Base-by-base conservation (phyloP, 92 coral and sea anemone species). In the Nematostella vectensis region DNA sequence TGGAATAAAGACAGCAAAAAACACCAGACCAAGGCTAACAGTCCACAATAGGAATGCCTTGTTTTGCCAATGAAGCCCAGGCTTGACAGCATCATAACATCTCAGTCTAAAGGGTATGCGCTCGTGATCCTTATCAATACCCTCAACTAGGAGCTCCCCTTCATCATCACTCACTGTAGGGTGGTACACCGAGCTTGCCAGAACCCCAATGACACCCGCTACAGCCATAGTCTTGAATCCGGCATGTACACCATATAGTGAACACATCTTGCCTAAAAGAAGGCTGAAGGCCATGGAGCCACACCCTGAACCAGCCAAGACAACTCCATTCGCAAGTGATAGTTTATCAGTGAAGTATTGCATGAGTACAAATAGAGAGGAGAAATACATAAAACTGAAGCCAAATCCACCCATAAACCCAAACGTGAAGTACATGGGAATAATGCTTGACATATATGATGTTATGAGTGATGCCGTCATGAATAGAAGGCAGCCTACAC, bases 381-480 rank as follows among this genome's bases (percentile, higher is more conserved):
- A 61, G 43, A 93, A 71, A 66, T 93, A 93, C 21, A 82, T 27
- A 62, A 85, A 62, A 25, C 85, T 93, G 12, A 76, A 54, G 33
- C 76, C 82, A n/a, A 82, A 37, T n/a, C 99, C 99, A 63, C 67
- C 31, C 15, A 87, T 55, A 11, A 87, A 64, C 1, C 99, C 91
- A 37, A 74, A 82, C 11, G 99, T 81, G 2, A 82, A 28, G 70
- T 87, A 93, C 85, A 93, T 77, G 44, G 64, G 58, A 25, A 65
- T 29, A 63, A 93, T 74, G 20, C 80, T 43, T 39, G 47, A 62
- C 13, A 78, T 82, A 12, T 77, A 40, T 22, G 99, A 93, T 3
- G 99, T 72, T 37, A 80, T 57, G 31, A 82, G 62, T 52, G 72
- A 48, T 3, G 82, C 81, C 45, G 65, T 56, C 48, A 69, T 47